Base-by-base conservation (phyloP, 2,113 vertebrate genomes). In the Naja naja region DNA sequence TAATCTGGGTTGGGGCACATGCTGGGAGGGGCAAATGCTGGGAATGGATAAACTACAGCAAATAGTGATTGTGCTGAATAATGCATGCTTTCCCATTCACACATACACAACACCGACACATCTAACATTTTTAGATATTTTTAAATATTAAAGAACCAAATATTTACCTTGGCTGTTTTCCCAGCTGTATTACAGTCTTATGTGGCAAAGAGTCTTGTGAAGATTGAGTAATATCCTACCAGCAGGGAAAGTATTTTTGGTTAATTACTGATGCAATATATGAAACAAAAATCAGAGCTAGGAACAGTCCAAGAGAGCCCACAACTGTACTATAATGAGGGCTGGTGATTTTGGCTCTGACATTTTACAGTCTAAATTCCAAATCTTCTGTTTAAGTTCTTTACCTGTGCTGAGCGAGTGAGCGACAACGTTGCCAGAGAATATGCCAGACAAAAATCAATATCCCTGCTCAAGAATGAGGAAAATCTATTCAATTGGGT, bases 201-300 rank as follows among this genome's bases (percentile, higher is more conserved):
- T 56, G 97, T 16, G 98, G 99, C 94, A 99, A 97, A 94, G 98
- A 96, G 92, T 99, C 98, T 91, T 99, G 99, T 4, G 98, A 97
- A 3, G 98, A 97, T 92, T 99, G 98, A 85, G 97, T 91, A 11
- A 98, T 98, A 89, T 98, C 98, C 99, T 99, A 93, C n/a, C 81
- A 93, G 60, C 2, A 95, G 7, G 96, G 88, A 94, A 87, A 89
- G 94, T 69, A 97, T 49, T 94, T 93, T 18, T 96, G 94, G 96
- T 96, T 93, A n/a, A 6, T 92, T 92, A 39, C 94, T 92, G 54
- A 74, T 3, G 69, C 0, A 89, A 89, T 56, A 14, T 52, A 12
- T 0, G 0, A 20, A 22, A 53, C 43, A 12, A 60, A 47, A 27
- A 85, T 0, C 54, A 81, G 74, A 22, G 74, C 34, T 81, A 81